Evolutionary conservation across 1,140 invertebrate genomes (phyloP).

Genomic region (Lordiphosa collinella): DNA sequence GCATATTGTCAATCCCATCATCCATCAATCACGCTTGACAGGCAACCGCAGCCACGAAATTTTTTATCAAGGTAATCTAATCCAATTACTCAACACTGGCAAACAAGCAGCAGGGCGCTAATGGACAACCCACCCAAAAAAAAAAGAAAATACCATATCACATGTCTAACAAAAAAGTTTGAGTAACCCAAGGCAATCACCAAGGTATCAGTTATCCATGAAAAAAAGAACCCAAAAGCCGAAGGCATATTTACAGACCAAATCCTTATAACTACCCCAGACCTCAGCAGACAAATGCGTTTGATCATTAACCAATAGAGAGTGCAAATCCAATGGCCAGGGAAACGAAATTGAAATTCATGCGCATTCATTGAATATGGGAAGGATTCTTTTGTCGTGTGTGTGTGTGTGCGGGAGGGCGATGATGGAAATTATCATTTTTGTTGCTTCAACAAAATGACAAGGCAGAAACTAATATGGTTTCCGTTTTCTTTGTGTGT

Average conservation of each 20-base stretch:
- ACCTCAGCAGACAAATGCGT: slow-evolving; percentile 36
- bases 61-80: slow-evolving; percentile 57
- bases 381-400: slow-evolving; percentile 17
- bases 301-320: slow-evolving; percentile 61
- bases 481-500: slow-evolving; percentile 10
- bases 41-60: slow-evolving; percentile 30
- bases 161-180: slow-evolving; percentile 67
- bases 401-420: slow-evolving; percentile 33
- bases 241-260: slow-evolving; percentile 29
- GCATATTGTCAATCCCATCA: slow-evolving; percentile 63
- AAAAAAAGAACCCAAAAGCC: slow-evolving; percentile 9
- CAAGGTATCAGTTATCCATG: slow-evolving; percentile 49
- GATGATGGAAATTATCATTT: slow-evolving; percentile 73
- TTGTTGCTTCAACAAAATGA: slow-evolving; percentile 75
- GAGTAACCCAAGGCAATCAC: slow-evolving; percentile 67
- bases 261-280: slow-evolving; percentile 38
- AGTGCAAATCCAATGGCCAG: slow-evolving; percentile 44
- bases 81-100: slow-evolving; percentile 77
- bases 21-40: slow-evolving; percentile 71
- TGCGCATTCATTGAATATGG: slow-evolving; percentile 49
- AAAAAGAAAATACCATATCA: slow-evolving; percentile 39
- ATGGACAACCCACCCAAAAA: slow-evolving; percentile 39
- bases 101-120: slow-evolving; percentile 60
- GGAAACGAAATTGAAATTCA: slow-evolving; percentile 67
- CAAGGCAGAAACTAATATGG: slow-evolving; percentile 69